Evolutionary conservation across 2,888 invertebrate species (phyloP).

Genomic region (Heliconius charithonia): DNA sequence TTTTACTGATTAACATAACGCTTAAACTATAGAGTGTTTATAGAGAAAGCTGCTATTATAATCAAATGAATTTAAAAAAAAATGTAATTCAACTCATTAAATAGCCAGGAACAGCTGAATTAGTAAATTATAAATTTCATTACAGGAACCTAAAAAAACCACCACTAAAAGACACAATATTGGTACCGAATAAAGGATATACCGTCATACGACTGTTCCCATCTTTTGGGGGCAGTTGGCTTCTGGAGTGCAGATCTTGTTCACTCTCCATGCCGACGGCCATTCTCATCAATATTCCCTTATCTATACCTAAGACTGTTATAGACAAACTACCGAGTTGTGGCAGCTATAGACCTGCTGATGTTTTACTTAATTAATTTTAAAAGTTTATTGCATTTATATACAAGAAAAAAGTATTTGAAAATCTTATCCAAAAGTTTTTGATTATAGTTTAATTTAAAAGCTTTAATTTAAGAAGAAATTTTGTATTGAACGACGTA

Average conservation of each 20-base stretch:
- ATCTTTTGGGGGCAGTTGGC: conserved; percentile 81
- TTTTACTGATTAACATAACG: too few relatives aligned
- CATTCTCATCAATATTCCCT: conserved; percentile 75
- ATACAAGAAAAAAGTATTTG: background rate
- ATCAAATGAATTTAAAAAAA: too few relatives aligned
- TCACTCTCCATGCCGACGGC: conserved; percentile 71
- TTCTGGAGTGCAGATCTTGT: conserved; percentile 77
- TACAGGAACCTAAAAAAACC: conserved; percentile 80
- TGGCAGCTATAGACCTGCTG: conserved; percentile 77
- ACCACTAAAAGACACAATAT: conserved; percentile 85
- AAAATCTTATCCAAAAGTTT: background rate
- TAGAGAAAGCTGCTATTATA: too few relatives aligned
- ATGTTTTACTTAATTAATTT: conserved; percentile 70
- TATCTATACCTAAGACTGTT: conserved; percentile 73
- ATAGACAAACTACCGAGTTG: conserved; percentile 77
- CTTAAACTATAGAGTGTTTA: too few relatives aligned
- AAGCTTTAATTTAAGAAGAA: background rate
- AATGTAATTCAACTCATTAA: too few relatives aligned
- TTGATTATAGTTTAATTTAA: background rate
- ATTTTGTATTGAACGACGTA: background rate
- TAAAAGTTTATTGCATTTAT: background rate
- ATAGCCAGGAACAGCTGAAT: too few relatives aligned
- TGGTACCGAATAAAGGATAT: conserved; percentile 86
- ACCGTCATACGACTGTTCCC: conserved; percentile 81
- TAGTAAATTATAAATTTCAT: conserved; percentile 17